Base-by-base conservation (phyloP, 2,797 vertebrate genomes). In the Austrolebias charrua region DNA sequence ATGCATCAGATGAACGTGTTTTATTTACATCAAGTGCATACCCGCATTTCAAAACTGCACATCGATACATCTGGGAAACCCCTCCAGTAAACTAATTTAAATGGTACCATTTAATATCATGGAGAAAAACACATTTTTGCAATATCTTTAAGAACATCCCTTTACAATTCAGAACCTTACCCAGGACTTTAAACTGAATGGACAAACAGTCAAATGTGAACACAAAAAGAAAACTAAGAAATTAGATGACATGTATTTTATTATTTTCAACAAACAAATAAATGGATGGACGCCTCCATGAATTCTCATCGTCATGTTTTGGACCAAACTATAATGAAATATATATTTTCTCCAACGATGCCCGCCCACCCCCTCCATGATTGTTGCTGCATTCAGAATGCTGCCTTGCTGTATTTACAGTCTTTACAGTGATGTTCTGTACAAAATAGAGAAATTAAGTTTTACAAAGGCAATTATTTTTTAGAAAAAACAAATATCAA, bases 381-480 rank as follows among this genome's bases (percentile, higher is more conserved):
- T 92, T 92, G 92, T 92, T 91, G 91, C 89, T 83, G 90, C 91
- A 91, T 84, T 76, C 85, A 88, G 73, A 90, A 92, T 88, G 90
- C 79, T 59, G 86, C 83, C 85, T 60, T 92, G 40, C 50, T 42
- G 50, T 67, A 93, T 94, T 90, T 93, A 94, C 93, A 94, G 63
- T 90, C 91, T 94, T 90, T 94, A 94, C 92, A 94, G 79, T 86
- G 84, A 92, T 79, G 79, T 68, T 82, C 90, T 92, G 92, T 94
- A 94, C 91, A 94, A 93, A 93, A 90, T 89, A 91, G 84, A 88
- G 80, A 92, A 91, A 89, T 86, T 8, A 93, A 78, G 64, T 87
- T 85, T 89, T 93, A 91, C 78, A 92, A 93, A 92, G 86, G 80
- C n/a, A 89, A 86, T 85, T 71, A 84, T 40, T 40, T 90, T 88